A percentile compares a stretch with the other conserved stretches of the same genome.
These are phyloP conservation scores for Macroglossus sobrinus DNA, from an alignment of 2,113 vertebrate genomes.

Conservation along the genomic window DNA sequence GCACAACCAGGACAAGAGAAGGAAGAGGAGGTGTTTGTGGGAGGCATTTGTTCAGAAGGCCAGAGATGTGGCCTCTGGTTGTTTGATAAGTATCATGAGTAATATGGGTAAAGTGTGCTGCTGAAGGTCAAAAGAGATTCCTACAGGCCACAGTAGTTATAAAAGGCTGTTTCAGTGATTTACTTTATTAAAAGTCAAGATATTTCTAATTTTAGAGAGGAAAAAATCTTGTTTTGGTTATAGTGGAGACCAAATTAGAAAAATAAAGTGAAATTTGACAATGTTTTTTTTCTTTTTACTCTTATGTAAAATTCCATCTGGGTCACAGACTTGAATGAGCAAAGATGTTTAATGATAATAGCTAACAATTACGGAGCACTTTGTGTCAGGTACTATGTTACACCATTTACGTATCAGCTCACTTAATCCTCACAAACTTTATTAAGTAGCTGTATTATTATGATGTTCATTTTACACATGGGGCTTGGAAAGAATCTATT, in stretches of 20 bases:
- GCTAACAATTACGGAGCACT: background rate
- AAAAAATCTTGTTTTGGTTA: background rate
- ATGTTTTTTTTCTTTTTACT: background rate
- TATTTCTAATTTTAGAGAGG: slow-evolving; percentile 29
- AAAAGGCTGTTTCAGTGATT: background rate
- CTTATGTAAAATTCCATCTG: background rate
- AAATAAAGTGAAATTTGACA: slow-evolving; percentile 18
- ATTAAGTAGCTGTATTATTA: background rate
- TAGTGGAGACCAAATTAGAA: background rate
- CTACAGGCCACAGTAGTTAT: background rate
- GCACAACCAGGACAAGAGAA: background rate
- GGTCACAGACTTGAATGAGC: background rate
- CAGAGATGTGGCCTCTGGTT: background rate
- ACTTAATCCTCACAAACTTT: background rate
- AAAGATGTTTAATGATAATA: background rate
- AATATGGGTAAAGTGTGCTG: background rate
- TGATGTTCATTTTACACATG: background rate
- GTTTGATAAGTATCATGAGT: background rate
- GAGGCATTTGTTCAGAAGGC: background rate
- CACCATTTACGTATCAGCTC: background rate
- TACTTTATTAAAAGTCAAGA: slow-evolving; percentile 9
- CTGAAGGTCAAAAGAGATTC: background rate
- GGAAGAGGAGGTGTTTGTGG: background rate
- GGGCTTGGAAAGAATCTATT: background rate
- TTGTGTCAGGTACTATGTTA: background rate